These are phyloP conservation scores for Hydrocynus forskahlii DNA, from an alignment of 2,797 vertebrate species.

Conservation along the genomic window DNA sequence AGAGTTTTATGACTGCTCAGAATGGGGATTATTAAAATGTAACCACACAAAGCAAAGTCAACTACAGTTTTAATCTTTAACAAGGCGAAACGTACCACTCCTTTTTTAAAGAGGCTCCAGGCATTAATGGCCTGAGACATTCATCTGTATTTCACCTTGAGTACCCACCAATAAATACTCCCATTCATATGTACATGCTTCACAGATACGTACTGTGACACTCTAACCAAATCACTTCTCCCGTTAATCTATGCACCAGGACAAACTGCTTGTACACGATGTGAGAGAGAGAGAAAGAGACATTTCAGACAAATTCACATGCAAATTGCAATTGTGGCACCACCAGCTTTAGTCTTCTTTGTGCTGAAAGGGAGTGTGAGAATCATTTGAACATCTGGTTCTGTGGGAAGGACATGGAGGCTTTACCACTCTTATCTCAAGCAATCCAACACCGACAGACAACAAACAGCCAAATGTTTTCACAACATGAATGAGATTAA, in stretches of 20 bases:
- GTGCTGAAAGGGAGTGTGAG: slow-evolving; percentile 14
- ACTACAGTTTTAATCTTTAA: slow-evolving; percentile 34
- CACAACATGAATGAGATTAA: slow-evolving; percentile 68
- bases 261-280: neutral
- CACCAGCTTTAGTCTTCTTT: neutral
- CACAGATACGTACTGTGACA: neutral
- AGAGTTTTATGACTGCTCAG: slow-evolving; percentile 44
- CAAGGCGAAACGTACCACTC: neutral
- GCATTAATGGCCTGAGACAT: slow-evolving; percentile 25
- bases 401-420: slow-evolving; percentile 25
- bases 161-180: neutral
- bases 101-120: neutral
- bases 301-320: slow-evolving; percentile 28
- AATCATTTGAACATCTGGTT: slow-evolving; percentile 27
- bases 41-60: slow-evolving; percentile 28
- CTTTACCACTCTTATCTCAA: slow-evolving; percentile 29
- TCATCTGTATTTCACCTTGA: slow-evolving; percentile 39
- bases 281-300: neutral
- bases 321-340: slow-evolving; percentile 3
- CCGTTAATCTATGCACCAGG: slow-evolving; percentile 10
- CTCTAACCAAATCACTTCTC: neutral
- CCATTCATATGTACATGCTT: slow-evolving; percentile 11
- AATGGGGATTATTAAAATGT: slow-evolving; percentile 45
- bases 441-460: slow-evolving; percentile 48
- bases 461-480: slow-evolving; percentile 74